Evolutionary conservation across 2,113 vertebrate genomes (phyloP), one percentile per base, ranked within the genome.

Genomic region (Fulica atra): DNA sequence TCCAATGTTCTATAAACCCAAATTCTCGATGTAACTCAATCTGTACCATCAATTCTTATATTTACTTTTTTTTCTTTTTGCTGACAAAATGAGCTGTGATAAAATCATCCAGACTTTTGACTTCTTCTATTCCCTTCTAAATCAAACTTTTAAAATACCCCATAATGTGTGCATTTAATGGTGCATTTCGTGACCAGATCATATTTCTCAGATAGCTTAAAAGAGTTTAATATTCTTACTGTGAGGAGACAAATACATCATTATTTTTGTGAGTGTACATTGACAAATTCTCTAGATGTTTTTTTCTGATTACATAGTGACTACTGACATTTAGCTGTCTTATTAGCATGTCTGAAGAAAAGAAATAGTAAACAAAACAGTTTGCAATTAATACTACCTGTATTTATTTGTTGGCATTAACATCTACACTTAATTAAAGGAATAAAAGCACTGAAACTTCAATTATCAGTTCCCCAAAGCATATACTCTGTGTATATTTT

Each of bases 241-340:
- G 7, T 20, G 1, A 23, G 4, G 9, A 79, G 44, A 66, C 11
- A 65, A 73, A 21, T 6, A n/a, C 9, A 50, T 0, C 1, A 11
- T n/a, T 40, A 19, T 19, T 56, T 81, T 70, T 74, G 16, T 36
- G 17, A 71, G 1, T 35, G 2, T 51, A 19, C 8, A 19, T 36
- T 73, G 8, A 6, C 44, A 59, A 28, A 63, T 51, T 82, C 60
- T 56, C 54, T 29, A 71, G 51, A 21, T 0, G 1, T 3, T 79
- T 90, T 51, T 35, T 50, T n/a, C 19, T 83, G 18, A 86, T 54
- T 61, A 7, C 14, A 36, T 26, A 65, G 40, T 69, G 6, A 35
- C 18, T 56, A 44, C 2, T 73, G 50, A 54, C 5, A 72, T 33
- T 72, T 53, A 76, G 5, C 16, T 48, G 35, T 18, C 11, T 76